Base-by-base conservation (phyloP, 30 jellyfish, hydroid and myxozoan genomes). In the Aurelia sp. region DNA sequence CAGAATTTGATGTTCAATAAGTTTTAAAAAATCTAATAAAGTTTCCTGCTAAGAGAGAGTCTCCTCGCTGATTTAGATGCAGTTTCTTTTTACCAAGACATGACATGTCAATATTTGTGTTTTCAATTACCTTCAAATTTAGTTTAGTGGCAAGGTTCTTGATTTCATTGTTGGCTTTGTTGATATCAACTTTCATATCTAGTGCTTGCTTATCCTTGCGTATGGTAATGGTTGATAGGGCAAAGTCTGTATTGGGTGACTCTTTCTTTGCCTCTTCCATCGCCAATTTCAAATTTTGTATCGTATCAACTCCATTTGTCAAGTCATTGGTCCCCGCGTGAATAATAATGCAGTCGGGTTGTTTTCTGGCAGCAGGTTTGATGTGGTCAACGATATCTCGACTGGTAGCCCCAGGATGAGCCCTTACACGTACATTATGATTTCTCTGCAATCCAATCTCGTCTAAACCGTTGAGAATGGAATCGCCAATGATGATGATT, bases 401-500 rank as follows among this genome's bases (percentile, higher is more conserved):
- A 66, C 77, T 19, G 59, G 77, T 66, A 8, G 77, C 77, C 77
- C 77, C 77, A 66, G 11, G 8, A 30, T 40, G 51, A 4, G 51
- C 51, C 51, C 51, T 40, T 40, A 40, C 10, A 40, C 51, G 51
- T 40, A 40, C 51, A 40, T 40, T 40, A 40, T 66, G 77, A 66
- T 66, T 66, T 66, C 51, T 66, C 77, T 66, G 77, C 77, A 66
- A 66, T 66, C 77, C 77, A 66, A 66, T 59, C 62, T 66, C 77
- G 69, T 21, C 21, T 20, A 8, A 66, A 66, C 77, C 77, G 77
- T 66, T 66, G 77, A 66, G 77, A 66, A 66, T 66, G 77, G 51
- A 40, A 40, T 40, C 51, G 51, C 51, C 51, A 40, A 40, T 40
- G 3, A 40, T 40, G 51, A 40, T 3, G 51, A 40, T 3, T 40